Evolutionary conservation across 2,113 vertebrate genomes (phyloP).

Genomic region (Gallinago undulata): DNA sequence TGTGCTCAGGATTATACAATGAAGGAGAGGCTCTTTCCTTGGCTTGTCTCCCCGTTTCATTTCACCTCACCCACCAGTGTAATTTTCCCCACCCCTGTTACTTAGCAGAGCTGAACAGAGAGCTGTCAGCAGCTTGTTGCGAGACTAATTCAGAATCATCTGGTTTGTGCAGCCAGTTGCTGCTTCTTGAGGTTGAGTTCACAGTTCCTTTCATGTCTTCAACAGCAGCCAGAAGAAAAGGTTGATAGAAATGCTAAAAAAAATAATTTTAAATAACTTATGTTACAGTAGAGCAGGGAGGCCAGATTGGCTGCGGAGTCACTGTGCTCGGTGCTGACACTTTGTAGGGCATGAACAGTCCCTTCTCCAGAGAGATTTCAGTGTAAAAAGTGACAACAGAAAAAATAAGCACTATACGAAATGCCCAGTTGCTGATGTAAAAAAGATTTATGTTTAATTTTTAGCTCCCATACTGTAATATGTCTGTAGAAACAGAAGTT

Average conservation of each 20-base stretch:
- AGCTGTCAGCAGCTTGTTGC: not conserved
- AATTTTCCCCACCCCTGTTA: not conserved
- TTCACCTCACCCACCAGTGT: not conserved
- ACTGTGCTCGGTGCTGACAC: not conserved
- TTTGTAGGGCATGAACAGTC: not conserved
- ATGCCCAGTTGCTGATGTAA: not conserved
- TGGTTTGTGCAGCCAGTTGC: not conserved
- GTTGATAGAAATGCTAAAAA: not conserved
- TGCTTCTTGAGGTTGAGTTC: not conserved
- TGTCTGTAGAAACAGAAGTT: not conserved
- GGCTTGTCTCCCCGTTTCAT: not conserved
- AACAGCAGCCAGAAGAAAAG: not conserved
- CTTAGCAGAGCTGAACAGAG: not conserved
- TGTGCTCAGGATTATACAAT: not conserved
- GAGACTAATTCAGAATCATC: not conserved
- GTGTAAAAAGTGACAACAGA: not conserved
- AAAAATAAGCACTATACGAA: not conserved
- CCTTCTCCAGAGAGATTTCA: not conserved
- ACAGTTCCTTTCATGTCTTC: not conserved
- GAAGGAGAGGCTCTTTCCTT: not conserved
- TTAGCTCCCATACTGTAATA: not conserved
- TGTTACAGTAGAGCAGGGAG: not conserved
- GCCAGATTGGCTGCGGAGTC: not conserved
- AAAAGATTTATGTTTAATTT: not conserved
- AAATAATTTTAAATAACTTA: not conserved